Evolutionary conservation across 2,113 vertebrate genomes (phyloP).

Genomic region (Myiozetetes cayanensis): DNA sequence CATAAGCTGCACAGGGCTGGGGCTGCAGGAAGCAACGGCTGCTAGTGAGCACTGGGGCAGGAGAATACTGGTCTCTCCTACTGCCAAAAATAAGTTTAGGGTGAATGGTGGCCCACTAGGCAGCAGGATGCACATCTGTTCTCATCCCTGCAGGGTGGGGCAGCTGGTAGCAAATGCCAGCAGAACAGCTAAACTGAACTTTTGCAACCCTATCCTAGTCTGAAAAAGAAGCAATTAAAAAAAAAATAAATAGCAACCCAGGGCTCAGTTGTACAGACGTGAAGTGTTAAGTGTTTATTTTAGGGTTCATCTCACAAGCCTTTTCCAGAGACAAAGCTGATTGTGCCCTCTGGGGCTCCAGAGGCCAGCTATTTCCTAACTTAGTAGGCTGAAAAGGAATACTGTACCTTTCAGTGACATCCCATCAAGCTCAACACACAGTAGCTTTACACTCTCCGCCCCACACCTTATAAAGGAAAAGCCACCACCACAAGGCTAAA

Average conservation of each 20-base stretch:
- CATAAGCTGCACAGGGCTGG: neutral
- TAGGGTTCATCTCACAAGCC: constrained; percentile 70
- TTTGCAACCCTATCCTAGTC: neutral
- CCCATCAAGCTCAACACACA: constrained; percentile 65
- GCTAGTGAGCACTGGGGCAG: neutral
- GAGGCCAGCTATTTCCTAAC: neutral
- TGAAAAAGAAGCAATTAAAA: neutral
- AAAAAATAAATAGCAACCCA: constrained; percentile 67
- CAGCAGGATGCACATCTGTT: neutral
- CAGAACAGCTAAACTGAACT: neutral
- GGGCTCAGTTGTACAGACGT: constrained; percentile 63
- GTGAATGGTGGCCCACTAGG: rapidly evolving
- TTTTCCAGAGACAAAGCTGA: constrained; percentile 68
- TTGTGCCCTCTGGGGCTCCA: neutral
- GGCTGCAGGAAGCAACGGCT: neutral
- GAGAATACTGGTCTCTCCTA: neutral
- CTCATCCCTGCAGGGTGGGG: neutral
- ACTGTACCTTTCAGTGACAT: constrained; percentile 61
- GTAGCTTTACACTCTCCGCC: constrained; percentile 59
- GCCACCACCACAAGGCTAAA: constrained; percentile 68
- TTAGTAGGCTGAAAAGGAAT: constrained; percentile 60
- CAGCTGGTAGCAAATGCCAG: neutral
- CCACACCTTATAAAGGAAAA: constrained; percentile 60
- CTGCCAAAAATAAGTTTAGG: neutral
- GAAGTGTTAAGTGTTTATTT: constrained; percentile 76